Conservation (phyloP, 2,888 invertebrate genomes). For the Xiphydria camelus region DNA sequence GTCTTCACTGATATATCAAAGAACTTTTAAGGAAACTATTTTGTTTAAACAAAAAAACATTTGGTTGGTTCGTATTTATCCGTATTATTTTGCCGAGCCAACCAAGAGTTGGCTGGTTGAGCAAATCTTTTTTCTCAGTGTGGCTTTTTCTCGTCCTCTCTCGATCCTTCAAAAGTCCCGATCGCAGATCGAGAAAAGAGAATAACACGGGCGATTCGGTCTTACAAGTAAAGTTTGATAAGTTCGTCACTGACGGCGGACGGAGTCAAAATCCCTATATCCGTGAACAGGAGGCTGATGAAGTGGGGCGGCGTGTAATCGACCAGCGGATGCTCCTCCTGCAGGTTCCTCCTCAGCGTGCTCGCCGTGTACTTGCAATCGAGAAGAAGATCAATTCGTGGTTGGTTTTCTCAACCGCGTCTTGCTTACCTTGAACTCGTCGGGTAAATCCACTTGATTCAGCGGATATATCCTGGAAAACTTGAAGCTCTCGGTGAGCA, state of each 20-base stretch:
- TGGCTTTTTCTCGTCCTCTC: background rate
- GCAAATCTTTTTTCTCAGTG: no score
- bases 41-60: conserved; percentile 3
- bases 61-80: conserved; percentile 18
- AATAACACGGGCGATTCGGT: conserved; percentile 1
- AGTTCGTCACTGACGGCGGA: conserved; percentile 97
- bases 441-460: conserved; percentile 87
- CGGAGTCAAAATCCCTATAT: conserved; percentile 93
- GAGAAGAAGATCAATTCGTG: background rate
- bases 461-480: conserved; percentile 93
- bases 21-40: conserved; percentile 1
- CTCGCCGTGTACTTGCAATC: conserved; percentile 64
- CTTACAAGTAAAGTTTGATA: conserved; percentile 91
- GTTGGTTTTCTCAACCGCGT: no score
- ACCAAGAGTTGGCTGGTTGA: conserved; percentile 12
- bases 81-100: conserved; percentile 21
- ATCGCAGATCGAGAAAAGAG: no score
- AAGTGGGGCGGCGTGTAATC: conserved; percentile 97
- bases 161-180: no score
- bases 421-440: conserved; percentile 77
- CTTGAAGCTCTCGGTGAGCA: conserved; percentile 96
- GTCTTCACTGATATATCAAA: no score
- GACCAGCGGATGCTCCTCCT: conserved; percentile 81
- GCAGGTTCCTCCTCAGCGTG: conserved; percentile 58
- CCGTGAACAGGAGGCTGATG: conserved; percentile 91